Percentiles rank a stretch among this genome's conserved stretches.
Conservation (phyloP, 2,113 vertebrate genomes). For the Sisor rabdophorus region DNA sequence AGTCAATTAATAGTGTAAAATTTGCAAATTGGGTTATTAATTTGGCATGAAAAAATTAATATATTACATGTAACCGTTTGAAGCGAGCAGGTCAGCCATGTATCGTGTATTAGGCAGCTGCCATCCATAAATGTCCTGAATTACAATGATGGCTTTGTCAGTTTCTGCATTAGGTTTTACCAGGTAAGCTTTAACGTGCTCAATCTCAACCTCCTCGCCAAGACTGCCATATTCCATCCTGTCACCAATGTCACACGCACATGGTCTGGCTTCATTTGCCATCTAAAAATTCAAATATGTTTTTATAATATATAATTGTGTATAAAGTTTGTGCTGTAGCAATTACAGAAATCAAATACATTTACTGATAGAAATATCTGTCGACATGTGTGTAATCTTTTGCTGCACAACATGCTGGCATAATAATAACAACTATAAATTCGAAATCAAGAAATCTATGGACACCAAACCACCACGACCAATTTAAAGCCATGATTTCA, state of each 20-base stretch:
- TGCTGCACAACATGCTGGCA: neutral
- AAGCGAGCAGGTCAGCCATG: conserved; percentile 83
- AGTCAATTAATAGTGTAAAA: neutral
- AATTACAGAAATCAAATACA: neutral
- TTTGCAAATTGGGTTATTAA: neutral
- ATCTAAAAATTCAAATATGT: conserved; percentile 62
- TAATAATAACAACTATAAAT: neutral
- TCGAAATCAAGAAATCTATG: neutral
- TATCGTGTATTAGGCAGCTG: conserved; percentile 85
- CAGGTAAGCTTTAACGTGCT: conserved; percentile 80
- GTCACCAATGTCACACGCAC: conserved; percentile 81
- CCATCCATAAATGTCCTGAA: conserved; percentile 92
- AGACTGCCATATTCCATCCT: conserved; percentile 73
- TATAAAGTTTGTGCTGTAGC: neutral
- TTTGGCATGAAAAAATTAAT: neutral
- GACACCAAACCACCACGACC: neutral
- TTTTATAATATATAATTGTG: neutral
- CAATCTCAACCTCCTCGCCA: conserved; percentile 80
- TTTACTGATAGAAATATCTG: neutral
- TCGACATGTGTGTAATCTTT: no score
- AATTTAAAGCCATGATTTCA: neutral
- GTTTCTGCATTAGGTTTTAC: conserved; percentile 67
- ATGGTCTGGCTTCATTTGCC: conserved; percentile 82
- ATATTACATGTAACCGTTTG: conserved; percentile 82
- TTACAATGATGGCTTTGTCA: conserved; percentile 81